Percentiles rank a stretch among this genome's conserved stretches.
phyloP scores from a whole-genome alignment of 2,113 vertebrate genomes.

The Pachypanchax playfairii region DNA sequence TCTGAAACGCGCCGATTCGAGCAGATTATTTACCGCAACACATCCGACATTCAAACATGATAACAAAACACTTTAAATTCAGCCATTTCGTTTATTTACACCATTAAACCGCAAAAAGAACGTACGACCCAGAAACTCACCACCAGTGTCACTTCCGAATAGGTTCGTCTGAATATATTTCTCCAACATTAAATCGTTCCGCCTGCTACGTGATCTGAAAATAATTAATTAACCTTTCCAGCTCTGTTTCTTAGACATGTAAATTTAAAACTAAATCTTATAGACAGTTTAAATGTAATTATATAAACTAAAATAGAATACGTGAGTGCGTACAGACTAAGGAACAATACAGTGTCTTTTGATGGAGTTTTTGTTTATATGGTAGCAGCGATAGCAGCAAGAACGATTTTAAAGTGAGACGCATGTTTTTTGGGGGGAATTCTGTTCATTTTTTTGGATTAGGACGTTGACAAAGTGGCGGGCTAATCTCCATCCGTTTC shows the following conservation, averaged over 20 bases:
- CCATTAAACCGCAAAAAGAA: no score
- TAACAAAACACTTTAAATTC: background rate
- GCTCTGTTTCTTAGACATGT: no score
- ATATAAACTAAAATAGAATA: no score
- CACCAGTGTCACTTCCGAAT: slow-evolving; percentile 20
- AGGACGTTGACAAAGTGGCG: background rate
- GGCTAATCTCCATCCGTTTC: background rate
- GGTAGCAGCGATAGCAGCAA: no score
- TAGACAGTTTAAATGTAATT: no score
- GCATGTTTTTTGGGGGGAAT: no score
- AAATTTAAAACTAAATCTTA: no score
- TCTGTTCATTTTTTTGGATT: background rate
- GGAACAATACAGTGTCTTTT: no score
- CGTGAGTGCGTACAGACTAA: no score
- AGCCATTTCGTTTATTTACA: no score
- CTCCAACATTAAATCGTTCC: slow-evolving; percentile 34
- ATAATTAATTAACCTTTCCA: background rate
- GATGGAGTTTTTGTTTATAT: no score
- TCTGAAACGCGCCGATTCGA: background rate
- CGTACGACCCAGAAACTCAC: slow-evolving; percentile 21
- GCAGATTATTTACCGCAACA: background rate
- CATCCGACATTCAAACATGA: background rate
- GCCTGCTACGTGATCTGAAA: background rate
- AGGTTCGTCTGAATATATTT: slow-evolving; percentile 26
- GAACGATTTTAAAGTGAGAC: no score